Percentiles rank a stretch among this genome's conserved stretches.
Conservation (phyloP, 2,888 invertebrate species). For the Lithophane leautieri region DNA sequence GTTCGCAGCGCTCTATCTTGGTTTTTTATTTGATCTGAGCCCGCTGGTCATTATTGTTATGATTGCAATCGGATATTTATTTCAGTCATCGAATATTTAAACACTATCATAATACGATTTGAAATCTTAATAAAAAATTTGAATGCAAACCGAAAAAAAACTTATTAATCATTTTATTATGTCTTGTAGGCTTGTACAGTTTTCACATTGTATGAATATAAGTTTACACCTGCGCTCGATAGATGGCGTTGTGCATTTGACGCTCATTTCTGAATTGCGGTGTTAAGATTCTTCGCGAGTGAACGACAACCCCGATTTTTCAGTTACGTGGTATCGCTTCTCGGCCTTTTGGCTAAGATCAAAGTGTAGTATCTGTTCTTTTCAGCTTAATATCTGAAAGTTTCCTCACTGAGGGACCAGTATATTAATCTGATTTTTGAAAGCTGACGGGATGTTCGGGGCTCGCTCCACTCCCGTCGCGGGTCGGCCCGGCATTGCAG, state of each 20-base stretch:
- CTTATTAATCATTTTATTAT: background rate
- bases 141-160: background rate
- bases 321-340: constrained; percentile 44
- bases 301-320: constrained; percentile 33
- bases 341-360: constrained; percentile 64
- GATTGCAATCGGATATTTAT: no score
- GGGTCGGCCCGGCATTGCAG: constrained; percentile 34
- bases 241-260: constrained; percentile 52
- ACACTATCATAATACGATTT: no score
- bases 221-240: constrained; percentile 21
- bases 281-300: constrained; percentile 44
- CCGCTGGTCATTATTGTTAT: no score
- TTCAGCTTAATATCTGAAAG: no score
- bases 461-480: no score
- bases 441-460: no score
- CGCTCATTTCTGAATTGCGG: constrained; percentile 45
- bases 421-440: no score
- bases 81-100: no score
- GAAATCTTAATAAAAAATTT: background rate
- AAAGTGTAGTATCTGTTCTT: constrained; percentile 1
- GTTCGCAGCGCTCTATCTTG: no score
- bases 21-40: no score
- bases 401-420: no score
- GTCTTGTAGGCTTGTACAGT: background rate
- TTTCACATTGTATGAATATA: background rate